A percentile compares a stretch with the other conserved stretches of the same genome.
These are phyloP conservation scores for Kryptolebias marmoratus DNA, from an alignment of 2,113 vertebrate species.

Conservation along the genomic window DNA sequence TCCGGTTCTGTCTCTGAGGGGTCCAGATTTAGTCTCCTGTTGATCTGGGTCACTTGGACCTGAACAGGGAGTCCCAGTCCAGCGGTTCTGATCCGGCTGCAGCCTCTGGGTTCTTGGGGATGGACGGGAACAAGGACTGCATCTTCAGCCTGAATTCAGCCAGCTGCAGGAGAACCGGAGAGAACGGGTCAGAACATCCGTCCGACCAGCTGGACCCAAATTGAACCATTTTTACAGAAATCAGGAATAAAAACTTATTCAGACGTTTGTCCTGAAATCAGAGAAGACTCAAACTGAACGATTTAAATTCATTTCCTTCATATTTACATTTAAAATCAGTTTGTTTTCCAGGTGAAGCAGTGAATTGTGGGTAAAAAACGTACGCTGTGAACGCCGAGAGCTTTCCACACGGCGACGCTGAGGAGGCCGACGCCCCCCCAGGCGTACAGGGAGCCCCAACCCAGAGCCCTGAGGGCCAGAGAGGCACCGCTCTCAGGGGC, in stretches of 20 bases:
- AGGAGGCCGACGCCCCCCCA: conserved; percentile 92
- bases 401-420: conserved; percentile 88
- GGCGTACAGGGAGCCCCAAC: conserved; percentile 90
- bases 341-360: neutral
- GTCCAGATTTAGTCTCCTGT: neutral
- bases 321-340: no score
- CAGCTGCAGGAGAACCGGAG: conserved; percentile 74
- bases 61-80: conserved; percentile 86
- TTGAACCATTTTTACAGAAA: no score
- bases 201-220: no score
- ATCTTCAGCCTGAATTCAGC: conserved; percentile 90
- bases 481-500: conserved; percentile 88
- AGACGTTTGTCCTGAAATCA: no score
- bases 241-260: no score
- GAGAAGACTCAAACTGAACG: no score
- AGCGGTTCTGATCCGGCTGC: conserved; percentile 57
- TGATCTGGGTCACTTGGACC: conserved; percentile 81
- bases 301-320: no score
- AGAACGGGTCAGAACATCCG: neutral
- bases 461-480: conserved; percentile 89
- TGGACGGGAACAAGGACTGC: conserved; percentile 87
- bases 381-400: conserved; percentile 89
- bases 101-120: conserved; percentile 80
- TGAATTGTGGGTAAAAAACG: conserved; percentile 45
- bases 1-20: no score